Conservation (phyloP, 2,113 vertebrate species). For the Orycteropus afer region DNA sequence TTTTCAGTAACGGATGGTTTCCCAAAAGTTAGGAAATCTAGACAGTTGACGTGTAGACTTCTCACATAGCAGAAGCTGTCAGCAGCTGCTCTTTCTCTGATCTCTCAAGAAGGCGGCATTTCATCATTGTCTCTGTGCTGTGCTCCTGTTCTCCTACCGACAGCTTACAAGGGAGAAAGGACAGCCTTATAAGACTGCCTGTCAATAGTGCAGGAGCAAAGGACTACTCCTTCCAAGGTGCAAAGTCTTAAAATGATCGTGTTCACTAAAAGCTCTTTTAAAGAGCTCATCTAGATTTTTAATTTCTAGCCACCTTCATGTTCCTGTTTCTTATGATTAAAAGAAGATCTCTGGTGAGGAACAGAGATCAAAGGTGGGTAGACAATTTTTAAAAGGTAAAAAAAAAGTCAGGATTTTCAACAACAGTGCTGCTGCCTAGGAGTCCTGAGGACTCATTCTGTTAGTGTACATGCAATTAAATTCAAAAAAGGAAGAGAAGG, state of each 20-base stretch:
- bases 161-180: not conserved
- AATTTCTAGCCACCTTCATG: not conserved
- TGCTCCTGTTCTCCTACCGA: not conserved
- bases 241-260: not conserved
- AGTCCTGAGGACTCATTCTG: not conserved
- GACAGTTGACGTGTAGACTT: not conserved
- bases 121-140: not conserved
- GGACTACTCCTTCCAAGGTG: not conserved
- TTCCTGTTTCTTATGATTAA: constrained; percentile 3
- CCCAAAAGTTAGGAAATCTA: not conserved
- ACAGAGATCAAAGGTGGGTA: not conserved
- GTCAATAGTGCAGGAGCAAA: not conserved
- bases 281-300: not conserved
- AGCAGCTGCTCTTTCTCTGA: not conserved
- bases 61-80: not conserved
- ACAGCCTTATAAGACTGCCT: not conserved
- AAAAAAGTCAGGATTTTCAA: not conserved
- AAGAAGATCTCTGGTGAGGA: not conserved
- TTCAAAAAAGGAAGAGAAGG: not conserved
- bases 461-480: not conserved
- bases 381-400: not conserved
- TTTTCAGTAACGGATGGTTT: constrained; percentile 40
- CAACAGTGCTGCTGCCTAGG: not conserved
- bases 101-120: not conserved
- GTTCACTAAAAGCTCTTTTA: not conserved